Base-by-base conservation (phyloP, 1,140 invertebrate genomes). In the Callitettix versicolor region DNA sequence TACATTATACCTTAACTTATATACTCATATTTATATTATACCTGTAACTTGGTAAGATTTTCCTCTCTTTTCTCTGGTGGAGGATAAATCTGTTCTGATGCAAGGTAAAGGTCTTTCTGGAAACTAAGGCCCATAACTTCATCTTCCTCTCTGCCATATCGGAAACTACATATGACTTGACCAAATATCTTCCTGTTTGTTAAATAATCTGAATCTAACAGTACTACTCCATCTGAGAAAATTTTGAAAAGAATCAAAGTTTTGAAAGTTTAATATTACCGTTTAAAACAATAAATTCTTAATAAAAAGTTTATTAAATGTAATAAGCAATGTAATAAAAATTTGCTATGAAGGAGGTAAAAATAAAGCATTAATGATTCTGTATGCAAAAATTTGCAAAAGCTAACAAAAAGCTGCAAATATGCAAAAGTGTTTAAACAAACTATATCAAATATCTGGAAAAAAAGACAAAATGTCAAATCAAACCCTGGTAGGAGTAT, bases 51-150 rank as follows among this genome's bases (percentile, higher is more conserved):
- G 2, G 79, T 77, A 55, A 79, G 64, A 40, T 79, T 79, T 14
- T 77, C 68, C 12, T 68, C 62, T 52, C 77, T 73, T 62, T 82
- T 81, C 49, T 80, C 76, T 0, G 73, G 70, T 17, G 74, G 72
- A 0, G 95, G 95, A 68, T 86, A 94, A 20, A 99, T 76, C 71
- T 92, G 84, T 63, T 88, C 81, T 0, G 90, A 91, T 1, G 82
- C 82, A 44, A 98, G 74, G 63, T 87, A 95, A 3, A 98, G 76
- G 68, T 99, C 95, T 72, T 99, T 98, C 63, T 95, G 88, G 74
- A 99, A 99, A 60, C 94, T 95, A 30, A 99, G 73, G 0, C 96
- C 96, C 79, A 99, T 88, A 44, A 98, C 90, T 74, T 99, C 96
- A 67, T 98, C 88, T 68, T 99, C 93, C 72, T 99, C 95, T 26